phyloP scores from a whole-genome alignment of 2,797 vertebrate species.

The Myioborus miniatus region DNA sequence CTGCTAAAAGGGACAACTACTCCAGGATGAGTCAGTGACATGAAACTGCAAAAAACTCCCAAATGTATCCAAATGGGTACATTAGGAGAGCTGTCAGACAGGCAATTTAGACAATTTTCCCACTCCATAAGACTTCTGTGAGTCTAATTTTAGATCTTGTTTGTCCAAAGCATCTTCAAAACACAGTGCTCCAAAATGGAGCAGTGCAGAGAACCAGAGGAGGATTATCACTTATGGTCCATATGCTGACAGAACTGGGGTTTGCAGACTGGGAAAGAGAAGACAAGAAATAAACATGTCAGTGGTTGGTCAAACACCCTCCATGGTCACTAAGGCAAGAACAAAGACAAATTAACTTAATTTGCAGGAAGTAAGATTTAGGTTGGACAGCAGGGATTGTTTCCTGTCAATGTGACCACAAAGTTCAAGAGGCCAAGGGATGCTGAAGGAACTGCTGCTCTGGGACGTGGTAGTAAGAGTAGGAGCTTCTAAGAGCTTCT shows the following conservation, averaged over 20 bases:
- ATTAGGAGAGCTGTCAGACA: not conserved
- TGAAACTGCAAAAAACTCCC: not conserved
- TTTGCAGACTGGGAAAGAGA: constrained; percentile 3
- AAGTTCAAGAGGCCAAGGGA: not conserved
- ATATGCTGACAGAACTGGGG: not conserved
- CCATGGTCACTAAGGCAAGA: not conserved
- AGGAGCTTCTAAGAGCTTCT: not conserved
- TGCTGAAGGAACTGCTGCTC: not conserved
- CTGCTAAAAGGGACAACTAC: not conserved
- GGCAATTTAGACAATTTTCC: not conserved
- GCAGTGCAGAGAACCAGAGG: not conserved
- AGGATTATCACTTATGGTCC: not conserved
- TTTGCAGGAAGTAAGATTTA: not conserved
- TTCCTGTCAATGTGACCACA: not conserved
- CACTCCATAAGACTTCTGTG: not conserved
- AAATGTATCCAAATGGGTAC: not conserved
- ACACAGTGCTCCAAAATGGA: not conserved
- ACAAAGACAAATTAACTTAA: not conserved
- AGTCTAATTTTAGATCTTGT: not conserved
- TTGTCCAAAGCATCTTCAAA: not conserved
- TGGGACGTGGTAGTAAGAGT: not conserved
- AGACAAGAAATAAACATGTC: not conserved
- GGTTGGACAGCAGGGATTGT: not conserved
- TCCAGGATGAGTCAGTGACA: not conserved
- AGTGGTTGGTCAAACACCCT: not conserved